Percentiles rank a stretch among this genome's conserved stretches.
Conservation (phyloP, 30 jellyfish, hydroid and myxozoan genomes). For the Aurelia sp. region DNA sequence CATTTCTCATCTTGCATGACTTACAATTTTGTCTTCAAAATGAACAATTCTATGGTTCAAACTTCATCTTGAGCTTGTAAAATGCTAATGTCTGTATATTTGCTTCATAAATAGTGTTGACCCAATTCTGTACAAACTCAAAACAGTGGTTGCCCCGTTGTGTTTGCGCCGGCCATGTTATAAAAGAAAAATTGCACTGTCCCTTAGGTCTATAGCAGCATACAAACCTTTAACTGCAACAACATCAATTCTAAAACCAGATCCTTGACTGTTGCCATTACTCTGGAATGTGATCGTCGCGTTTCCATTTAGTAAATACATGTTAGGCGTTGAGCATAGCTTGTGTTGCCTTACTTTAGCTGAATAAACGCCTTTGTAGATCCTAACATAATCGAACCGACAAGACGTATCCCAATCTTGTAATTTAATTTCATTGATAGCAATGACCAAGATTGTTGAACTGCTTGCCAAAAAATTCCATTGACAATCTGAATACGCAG, state of each 20-base stretch:
- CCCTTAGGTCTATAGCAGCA: neutral
- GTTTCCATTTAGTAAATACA: neutral
- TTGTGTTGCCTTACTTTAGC: neutral
- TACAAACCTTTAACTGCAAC: neutral
- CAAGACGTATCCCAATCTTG: neutral
- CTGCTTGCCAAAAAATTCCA: neutral
- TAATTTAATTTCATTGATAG: neutral
- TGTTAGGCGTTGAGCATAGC: neutral
- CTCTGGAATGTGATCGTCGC: neutral
- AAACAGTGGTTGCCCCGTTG: too few species aligned
- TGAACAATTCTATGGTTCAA: too few species aligned
- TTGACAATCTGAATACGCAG: neutral
- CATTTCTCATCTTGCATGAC: too few species aligned
- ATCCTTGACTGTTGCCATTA: neutral
- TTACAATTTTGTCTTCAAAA: too few species aligned
- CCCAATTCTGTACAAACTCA: too few species aligned
- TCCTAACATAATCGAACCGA: neutral
- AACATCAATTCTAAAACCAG: neutral
- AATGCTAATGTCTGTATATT: too few species aligned
- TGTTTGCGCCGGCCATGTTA: too few species aligned
- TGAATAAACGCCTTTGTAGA: neutral
- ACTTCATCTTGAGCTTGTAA: too few species aligned
- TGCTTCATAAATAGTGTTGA: too few species aligned
- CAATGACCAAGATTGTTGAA: neutral
- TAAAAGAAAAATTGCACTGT: too few species aligned